Evolutionary conservation across 2,113 vertebrate genomes (phyloP), one percentile per base, ranked within the genome.

Genomic region (Myrmophylax atrothorax): DNA sequence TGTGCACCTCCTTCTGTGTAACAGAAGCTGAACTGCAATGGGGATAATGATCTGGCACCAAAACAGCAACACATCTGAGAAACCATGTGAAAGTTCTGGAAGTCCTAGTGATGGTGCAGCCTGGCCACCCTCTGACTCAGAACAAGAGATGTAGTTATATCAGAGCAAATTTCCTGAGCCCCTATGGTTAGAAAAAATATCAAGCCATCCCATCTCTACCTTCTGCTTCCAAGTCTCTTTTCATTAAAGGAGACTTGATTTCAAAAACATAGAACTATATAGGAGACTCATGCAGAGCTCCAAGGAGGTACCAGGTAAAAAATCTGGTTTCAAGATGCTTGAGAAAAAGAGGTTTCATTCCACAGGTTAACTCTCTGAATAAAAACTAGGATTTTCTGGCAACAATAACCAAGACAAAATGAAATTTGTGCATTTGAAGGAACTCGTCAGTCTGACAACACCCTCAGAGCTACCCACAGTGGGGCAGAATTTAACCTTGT

Each of bases 221-320:
- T 85, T 10, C 55, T 63, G 10, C 25, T 90, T 66, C 18, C 40
- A 68, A 64, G 33, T 3, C 8, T 82, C 11, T 79, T 26, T 55
- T 88, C 24, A 50, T 8, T 83, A 77, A 66, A 77, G n/a, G 33
- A 78, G 20, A 25, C 29, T 68, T 72, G 50, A 66, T 89, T 84
- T 76, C 5, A 75, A 46, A 84, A 87, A 4, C 0, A 0, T 37
- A 7, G 18, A 49, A 17, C 6, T 10, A 4, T 8, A 3, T 50
- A 12, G 49, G 18, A 89, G 26, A 35, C 3, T 82, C 13, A 29
- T 7, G 6, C 17, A 81, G 50, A 70, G 7, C 4, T 24, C 25
- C 17, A 23, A 2, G 15, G 26, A 88, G 18, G 14, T 69, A 33
- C 3, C 10, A 83, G 53, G 17, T 38, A 35, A 6, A 52, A 87